phyloP scores from a whole-genome alignment of 1,140 invertebrate genomes.

The Drosophila kanapiae region DNA sequence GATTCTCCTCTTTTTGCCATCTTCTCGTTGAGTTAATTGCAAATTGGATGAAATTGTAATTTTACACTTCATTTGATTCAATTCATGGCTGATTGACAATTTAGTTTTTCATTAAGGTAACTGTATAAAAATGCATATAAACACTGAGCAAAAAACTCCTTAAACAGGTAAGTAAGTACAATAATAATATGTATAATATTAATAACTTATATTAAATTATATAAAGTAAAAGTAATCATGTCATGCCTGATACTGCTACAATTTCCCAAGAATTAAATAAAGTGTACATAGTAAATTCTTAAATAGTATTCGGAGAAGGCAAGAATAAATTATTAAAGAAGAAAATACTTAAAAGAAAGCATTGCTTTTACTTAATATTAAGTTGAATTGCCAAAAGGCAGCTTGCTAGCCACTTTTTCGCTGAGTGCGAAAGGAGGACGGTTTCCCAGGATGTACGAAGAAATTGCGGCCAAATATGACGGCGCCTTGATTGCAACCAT shows the following conservation, averaged over 20 bases:
- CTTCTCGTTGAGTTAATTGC: conserved; percentile 84
- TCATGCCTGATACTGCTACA: no score
- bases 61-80: conserved; percentile 85
- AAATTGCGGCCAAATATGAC: conserved; percentile 45
- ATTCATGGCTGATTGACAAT: conserved; percentile 85
- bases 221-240: no score
- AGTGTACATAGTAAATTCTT: no score
- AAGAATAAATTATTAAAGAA: no score
- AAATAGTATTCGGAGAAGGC: no score
- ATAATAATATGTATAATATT: no score
- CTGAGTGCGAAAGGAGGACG: conserved; percentile 2
- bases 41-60: conserved; percentile 85
- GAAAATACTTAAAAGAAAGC: neutral
- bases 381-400: neutral
- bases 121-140: conserved; percentile 29
- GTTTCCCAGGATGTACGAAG: conserved; percentile 16
- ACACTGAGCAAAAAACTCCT: neutral
- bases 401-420: neutral
- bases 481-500: conserved; percentile 40
- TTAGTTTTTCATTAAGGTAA: conserved; percentile 84
- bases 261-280: no score
- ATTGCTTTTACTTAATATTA: neutral
- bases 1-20: conserved; percentile 50
- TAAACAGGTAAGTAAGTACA: neutral
- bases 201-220: neutral